Conservation (phyloP, 2,888 invertebrate species). For the Altica lythri region DNA sequence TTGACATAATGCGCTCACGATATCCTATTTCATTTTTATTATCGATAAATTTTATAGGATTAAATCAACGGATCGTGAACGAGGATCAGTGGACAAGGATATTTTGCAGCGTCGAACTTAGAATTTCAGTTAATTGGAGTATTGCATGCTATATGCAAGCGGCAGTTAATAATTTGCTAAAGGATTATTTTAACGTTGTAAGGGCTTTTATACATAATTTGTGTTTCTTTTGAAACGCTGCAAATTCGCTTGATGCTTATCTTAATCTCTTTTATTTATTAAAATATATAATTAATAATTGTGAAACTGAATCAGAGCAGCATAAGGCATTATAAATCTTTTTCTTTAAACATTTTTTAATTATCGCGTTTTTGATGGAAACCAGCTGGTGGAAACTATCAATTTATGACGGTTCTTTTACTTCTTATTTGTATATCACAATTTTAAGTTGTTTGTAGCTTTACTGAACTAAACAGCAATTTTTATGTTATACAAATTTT, state of each 20-base stretch:
- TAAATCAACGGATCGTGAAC: constrained; percentile 17
- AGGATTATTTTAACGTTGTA: constrained; percentile 1
- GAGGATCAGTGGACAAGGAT: constrained; percentile 9
- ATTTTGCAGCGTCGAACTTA: background rate
- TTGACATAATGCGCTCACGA: constrained; percentile 25
- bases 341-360: too few relatives aligned
- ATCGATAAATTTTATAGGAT: constrained; percentile 17
- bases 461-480: too few relatives aligned
- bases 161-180: background rate
- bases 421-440: too few relatives aligned
- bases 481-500: too few relatives aligned
- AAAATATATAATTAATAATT: too few relatives aligned
- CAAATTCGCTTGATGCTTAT: background rate
- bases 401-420: too few relatives aligned
- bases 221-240: background rate
- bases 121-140: constrained; percentile 13
- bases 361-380: too few relatives aligned
- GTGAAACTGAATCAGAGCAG: too few relatives aligned
- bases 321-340: too few relatives aligned
- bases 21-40: constrained; percentile 18
- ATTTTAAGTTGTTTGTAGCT: too few relatives aligned
- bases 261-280: too few relatives aligned
- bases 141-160: constrained; percentile 4
- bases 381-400: too few relatives aligned
- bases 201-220: background rate